Base-by-base conservation (phyloP, 2,797 vertebrate species). In the Microctenopoma stevenorrisi region DNA sequence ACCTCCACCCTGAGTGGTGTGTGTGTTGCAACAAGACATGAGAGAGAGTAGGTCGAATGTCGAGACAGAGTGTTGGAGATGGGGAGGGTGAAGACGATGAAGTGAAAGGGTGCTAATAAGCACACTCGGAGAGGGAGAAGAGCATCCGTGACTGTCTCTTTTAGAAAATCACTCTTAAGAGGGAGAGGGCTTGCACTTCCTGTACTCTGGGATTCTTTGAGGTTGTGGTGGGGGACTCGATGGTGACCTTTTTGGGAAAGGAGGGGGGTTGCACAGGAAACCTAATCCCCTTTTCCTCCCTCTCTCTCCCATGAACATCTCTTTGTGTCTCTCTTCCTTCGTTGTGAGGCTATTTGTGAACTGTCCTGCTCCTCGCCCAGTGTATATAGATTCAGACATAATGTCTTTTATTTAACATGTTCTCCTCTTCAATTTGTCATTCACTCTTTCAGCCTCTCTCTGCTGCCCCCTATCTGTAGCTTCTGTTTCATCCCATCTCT, bases 101-200 rank as follows among this genome's bases (percentile, higher is more conserved):
- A 73, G 70, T 83, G 53, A 76, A 79, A 59, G 51, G 55, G 67
- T 81, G 84, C 81, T 88, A 83, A 81, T 71, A 68, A 64, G 44
- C 68, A 64, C 28, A 8, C 38, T 72, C 42, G 14, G 18, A 10
- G 22, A 44, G 47, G 47, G 6, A 30, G 63, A 22, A 58, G 54
- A 52, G 0, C 65, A 86, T 87, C 83, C 76, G 50, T 64, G 42
- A 25, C 48, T 60, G 38, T 47, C 73, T 51, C 30, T 79, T 85
- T 75, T 58, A 67, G 52, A 80, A 75, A 66, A 37, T 5, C 59
- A 58, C 61, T 77, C 78, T 84, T 78, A 5, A 75, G 82, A 79
- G 85, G 78, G 43, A 15, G 14, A 51, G 56, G 79, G 46, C 81
- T 85, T 83, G 59, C 52, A 75, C 76, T 90, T 92, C 89, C 91